phyloP scores from a whole-genome alignment of 1,140 invertebrate genomes.

The Agrypnia vestita region DNA sequence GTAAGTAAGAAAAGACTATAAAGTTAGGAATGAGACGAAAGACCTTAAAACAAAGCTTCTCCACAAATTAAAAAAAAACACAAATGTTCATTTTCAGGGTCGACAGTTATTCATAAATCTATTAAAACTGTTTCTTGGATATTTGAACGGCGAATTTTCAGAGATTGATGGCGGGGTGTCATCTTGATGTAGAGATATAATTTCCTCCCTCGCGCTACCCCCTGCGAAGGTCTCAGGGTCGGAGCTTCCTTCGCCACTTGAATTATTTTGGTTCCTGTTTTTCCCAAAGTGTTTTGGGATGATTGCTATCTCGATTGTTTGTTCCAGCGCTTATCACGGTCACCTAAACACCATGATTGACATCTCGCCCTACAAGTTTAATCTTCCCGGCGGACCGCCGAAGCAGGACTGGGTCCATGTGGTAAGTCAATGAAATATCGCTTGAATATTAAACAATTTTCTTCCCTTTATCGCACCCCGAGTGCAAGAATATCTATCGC shows the following conservation, averaged over 20 bases:
- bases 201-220: neutral
- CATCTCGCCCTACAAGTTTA: conserved; percentile 98
- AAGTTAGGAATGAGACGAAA: neutral
- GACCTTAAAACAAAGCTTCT: neutral
- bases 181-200: conserved; percentile 3
- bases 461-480: too few relatives aligned
- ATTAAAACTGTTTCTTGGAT: neutral
- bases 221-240: neutral
- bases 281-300: conserved; percentile 34
- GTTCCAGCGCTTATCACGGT: conserved; percentile 97
- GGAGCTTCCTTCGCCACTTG: neutral
- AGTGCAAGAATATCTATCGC: too few relatives aligned
- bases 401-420: conserved; percentile 96
- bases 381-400: conserved; percentile 83
- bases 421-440: conserved; percentile 74
- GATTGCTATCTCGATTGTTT: conserved; percentile 63
- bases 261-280: conserved; percentile 39
- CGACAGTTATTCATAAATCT: neutral
- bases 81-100: neutral
- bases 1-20: neutral
- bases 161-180: conserved; percentile 14
- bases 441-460: neutral
- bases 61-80: neutral
- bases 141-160: conserved; percentile 6
- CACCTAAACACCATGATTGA: conserved; percentile 95